These are phyloP conservation scores for Leiothrix lutea DNA, from an alignment of 2,113 vertebrate genomes.

Conservation along the genomic window DNA sequence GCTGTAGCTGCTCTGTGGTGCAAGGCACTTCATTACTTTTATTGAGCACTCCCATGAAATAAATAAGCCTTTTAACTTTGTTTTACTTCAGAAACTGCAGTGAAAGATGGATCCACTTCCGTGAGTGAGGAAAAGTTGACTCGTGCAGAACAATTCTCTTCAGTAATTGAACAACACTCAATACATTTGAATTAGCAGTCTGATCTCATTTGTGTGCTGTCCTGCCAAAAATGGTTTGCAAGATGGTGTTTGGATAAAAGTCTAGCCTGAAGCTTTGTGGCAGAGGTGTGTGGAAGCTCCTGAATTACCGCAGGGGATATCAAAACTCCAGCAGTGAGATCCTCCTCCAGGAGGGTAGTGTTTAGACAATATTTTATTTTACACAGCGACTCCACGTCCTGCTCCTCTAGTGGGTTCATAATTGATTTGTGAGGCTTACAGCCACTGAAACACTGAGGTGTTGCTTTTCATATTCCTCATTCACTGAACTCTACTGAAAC, in stretches of 20 bases:
- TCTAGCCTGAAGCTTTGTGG: background rate
- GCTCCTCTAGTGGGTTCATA: background rate
- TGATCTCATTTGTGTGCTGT: background rate
- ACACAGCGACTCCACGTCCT: background rate
- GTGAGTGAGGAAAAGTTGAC: background rate
- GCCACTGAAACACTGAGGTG: background rate
- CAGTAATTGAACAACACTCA: background rate
- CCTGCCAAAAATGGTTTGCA: background rate
- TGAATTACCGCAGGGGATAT: background rate
- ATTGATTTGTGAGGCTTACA: background rate
- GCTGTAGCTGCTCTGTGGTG: background rate
- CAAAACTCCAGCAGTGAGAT: background rate
- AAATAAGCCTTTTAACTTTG: background rate
- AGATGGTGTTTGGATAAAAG: background rate
- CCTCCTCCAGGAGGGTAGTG: background rate
- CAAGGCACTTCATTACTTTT: background rate
- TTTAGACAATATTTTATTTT: background rate
- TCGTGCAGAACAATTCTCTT: background rate
- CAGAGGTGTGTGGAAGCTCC: background rate
- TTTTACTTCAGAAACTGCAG: background rate
- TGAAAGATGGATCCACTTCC: background rate
- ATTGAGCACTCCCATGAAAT: background rate
- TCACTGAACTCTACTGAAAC: background rate
- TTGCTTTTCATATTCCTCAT: background rate
- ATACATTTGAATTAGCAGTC: background rate